Conservation (phyloP, 2,797 vertebrate genomes). For the Halcyon badia region DNA sequence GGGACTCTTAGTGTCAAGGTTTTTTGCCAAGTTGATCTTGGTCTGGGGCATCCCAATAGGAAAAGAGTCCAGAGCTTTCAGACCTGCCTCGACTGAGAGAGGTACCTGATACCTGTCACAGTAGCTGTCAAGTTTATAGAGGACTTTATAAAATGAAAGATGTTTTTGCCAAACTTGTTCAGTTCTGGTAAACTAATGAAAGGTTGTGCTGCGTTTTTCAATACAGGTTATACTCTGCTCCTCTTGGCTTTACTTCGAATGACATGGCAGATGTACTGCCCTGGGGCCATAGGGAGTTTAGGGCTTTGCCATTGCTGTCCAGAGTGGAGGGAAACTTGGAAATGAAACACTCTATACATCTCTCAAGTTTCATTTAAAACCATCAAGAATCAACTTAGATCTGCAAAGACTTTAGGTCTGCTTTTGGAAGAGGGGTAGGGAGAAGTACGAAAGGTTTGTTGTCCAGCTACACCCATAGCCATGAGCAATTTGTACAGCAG, state of each 20-base stretch:
- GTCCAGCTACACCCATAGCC: background rate
- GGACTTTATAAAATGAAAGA: background rate
- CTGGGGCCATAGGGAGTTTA: accelerated
- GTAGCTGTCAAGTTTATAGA: background rate
- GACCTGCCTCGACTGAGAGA: background rate
- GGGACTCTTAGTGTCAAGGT: background rate
- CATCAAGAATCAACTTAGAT: background rate
- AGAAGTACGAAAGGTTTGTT: background rate
- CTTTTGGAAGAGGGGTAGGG: background rate
- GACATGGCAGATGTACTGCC: accelerated
- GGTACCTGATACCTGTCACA: background rate
- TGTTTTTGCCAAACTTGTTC: accelerated
- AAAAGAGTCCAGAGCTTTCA: background rate
- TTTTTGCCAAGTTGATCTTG: background rate
- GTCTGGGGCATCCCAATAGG: accelerated
- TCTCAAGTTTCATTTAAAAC: background rate
- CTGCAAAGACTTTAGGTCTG: background rate
- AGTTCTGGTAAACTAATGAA: background rate
- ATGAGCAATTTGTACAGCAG: background rate
- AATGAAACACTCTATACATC: accelerated
- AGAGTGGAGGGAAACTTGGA: background rate
- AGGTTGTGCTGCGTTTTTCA: background rate
- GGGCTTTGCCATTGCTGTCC: background rate
- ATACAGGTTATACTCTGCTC: background rate
- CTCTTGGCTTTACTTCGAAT: background rate